A percentile compares a stretch with the other conserved stretches of the same genome.
phyloP scores from a whole-genome alignment of 2,797 vertebrate genomes.

The Brotogeris chrysoptera region DNA sequence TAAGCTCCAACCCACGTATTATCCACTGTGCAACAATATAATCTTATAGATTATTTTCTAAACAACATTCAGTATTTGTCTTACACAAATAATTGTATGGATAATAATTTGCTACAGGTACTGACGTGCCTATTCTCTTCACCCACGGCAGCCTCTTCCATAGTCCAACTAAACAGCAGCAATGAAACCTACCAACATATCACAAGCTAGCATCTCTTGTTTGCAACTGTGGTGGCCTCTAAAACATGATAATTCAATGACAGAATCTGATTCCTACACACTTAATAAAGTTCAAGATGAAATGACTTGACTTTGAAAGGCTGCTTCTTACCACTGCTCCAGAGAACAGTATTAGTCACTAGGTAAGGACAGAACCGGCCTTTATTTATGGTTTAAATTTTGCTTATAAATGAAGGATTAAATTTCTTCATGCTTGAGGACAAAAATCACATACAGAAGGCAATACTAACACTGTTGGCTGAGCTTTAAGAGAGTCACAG shows the following conservation, averaged over 20 bases:
- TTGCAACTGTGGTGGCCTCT: neutral
- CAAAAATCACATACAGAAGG: neutral
- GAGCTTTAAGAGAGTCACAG: neutral
- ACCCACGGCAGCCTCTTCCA: neutral
- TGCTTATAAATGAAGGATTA: neutral
- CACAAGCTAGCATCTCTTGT: neutral
- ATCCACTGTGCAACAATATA: neutral
- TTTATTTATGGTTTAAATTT: neutral
- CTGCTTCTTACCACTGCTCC: neutral
- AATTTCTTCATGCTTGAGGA: neutral
- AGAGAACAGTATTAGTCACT: neutral
- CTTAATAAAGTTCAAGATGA: neutral
- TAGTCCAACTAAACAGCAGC: neutral
- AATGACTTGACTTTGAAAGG: neutral
- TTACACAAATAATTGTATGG: neutral
- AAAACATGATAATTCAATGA: neutral
- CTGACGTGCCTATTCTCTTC: neutral
- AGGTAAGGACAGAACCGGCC: neutral
- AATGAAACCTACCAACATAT: neutral
- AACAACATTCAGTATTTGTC: neutral
- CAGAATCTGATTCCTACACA: neutral
- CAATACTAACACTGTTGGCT: neutral
- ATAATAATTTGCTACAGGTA: neutral
- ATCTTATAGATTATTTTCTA: neutral
- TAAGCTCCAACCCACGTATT: neutral